Evolutionary conservation across 2,797 vertebrate genomes (phyloP), one percentile per base, ranked within the genome.

Genomic region (Macroramphosus scolopax): DNA sequence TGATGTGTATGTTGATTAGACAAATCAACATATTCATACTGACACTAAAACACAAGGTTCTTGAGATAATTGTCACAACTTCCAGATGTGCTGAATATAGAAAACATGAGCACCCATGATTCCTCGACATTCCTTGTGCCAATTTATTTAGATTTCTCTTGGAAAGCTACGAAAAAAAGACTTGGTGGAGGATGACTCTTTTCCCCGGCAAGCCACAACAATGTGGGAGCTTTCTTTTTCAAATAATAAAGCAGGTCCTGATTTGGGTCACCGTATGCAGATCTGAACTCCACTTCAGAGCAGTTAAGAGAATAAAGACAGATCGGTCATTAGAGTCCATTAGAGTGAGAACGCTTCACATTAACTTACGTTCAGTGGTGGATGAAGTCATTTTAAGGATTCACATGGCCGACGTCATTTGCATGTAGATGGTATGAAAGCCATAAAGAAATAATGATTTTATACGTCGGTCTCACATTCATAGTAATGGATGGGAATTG

Each of bases 311-410:
- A 42, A 57, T 69, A 17, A 66, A 72, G 69, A 70, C 10, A 29
- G 17, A 68, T 35, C 25, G 32, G 24, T 68, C 47, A 60, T 66
- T 58, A 25, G 47, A 47, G 43, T 62, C 17, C 33, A 46, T 35
- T 8, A 44, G 24, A 75, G 47, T 49, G 63, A 48, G 16, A 65
- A 63, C n/a, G n/a, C 6, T 22, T 22, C 20, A 22, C 20, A 22
- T 22, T 22, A 38, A 41, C 57, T 35, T 51, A 39, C 45, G 38
- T 48, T 50, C 52, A 61, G 47, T 28, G 44, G 64, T 32, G 59
- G 55, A 70, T 31, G 26, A 70, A 68, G 48, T 68, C 16, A 51
- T 65, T 67, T 52, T 22, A 44, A 51, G 48, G 48, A 61, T 54
- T 36, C 41, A 59, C 24, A 46, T 31, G 44, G 35, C 22, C 0